phyloP scores from a whole-genome alignment of 2,888 invertebrate species.

The Mycalesis mineus region DNA sequence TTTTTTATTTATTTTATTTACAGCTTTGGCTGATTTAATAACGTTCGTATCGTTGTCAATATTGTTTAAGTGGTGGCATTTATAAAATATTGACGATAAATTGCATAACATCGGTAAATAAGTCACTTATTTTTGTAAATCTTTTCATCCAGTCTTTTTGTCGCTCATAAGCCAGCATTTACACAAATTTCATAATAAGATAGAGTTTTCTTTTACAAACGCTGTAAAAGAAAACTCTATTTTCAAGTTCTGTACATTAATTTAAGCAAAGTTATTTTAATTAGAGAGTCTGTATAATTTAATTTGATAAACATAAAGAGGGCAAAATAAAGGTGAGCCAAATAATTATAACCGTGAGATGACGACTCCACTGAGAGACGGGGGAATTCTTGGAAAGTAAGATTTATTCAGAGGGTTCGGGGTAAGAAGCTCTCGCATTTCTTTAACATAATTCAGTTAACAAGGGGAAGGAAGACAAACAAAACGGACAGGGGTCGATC shows the following conservation, averaged over 20 bases:
- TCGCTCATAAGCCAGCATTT: no score
- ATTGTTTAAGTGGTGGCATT: background rate
- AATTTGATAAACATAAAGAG: slow-evolving; percentile 33
- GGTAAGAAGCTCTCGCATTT: slow-evolving; percentile 56
- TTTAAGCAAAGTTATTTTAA: slow-evolving; percentile 28
- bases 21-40: background rate
- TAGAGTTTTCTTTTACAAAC: background rate
- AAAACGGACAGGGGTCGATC: slow-evolving; percentile 46
- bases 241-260: slow-evolving; percentile 6
- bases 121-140: no score
- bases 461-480: slow-evolving; percentile 57
- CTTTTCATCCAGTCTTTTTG: no score
- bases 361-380: slow-evolving; percentile 29
- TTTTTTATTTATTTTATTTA: background rate
- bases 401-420: slow-evolving; percentile 64
- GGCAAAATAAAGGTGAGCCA: slow-evolving; percentile 29
- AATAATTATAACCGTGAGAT: slow-evolving; percentile 32
- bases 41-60: background rate
- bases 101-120: background rate
- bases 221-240: slow-evolving; percentile 1
- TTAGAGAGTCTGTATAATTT: slow-evolving; percentile 30
- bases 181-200: no score
- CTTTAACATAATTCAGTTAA: slow-evolving; percentile 65
- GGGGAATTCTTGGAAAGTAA: slow-evolving; percentile 47
- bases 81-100: background rate